Conservation (phyloP, 2,888 invertebrate genomes). For the Alloplasta piceator region DNA sequence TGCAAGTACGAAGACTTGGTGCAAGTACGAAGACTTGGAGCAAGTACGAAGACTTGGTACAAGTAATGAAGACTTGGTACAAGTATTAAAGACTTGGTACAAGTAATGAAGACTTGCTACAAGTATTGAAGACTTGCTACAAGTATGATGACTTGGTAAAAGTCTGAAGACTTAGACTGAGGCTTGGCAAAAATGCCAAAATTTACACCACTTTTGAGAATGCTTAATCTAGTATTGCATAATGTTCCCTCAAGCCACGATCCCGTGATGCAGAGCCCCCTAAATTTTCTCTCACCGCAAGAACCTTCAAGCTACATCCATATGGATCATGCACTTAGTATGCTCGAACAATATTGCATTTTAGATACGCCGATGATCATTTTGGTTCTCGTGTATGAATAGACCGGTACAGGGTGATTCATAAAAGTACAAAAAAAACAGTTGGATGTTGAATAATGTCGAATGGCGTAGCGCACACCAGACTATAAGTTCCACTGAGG, state of each 20-base stretch:
- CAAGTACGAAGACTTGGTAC: background rate
- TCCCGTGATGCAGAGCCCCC: too few relatives aligned
- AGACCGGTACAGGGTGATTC: slow-evolving; percentile 1
- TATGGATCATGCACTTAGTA: background rate
- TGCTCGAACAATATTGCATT: slow-evolving; percentile 8
- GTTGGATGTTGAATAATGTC: slow-evolving; percentile 51
- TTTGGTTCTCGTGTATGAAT: slow-evolving; percentile 20
- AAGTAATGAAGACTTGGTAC: background rate
- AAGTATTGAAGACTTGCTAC: background rate
- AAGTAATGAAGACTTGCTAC: background rate
- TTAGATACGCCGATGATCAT: slow-evolving; percentile 6
- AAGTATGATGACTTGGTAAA: background rate
- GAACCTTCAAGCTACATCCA: too few relatives aligned
- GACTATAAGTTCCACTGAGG: slow-evolving; percentile 50
- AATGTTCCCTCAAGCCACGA: too few relatives aligned
- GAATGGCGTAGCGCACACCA: slow-evolving; percentile 55
- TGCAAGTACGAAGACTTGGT: too few relatives aligned
- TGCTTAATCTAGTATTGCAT: too few relatives aligned
- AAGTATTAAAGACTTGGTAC: background rate
- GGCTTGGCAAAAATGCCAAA: too few relatives aligned
- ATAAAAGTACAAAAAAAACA: slow-evolving; percentile 8
- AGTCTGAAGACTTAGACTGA: background rate
- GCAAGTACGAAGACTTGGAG: background rate
- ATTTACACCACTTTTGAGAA: too few relatives aligned
- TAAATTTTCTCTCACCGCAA: too few relatives aligned